A percentile compares a stretch with the other conserved stretches of the same genome.
Conservation (phyloP, 1,140 invertebrate genomes). For the Cotesia vestalis region DNA sequence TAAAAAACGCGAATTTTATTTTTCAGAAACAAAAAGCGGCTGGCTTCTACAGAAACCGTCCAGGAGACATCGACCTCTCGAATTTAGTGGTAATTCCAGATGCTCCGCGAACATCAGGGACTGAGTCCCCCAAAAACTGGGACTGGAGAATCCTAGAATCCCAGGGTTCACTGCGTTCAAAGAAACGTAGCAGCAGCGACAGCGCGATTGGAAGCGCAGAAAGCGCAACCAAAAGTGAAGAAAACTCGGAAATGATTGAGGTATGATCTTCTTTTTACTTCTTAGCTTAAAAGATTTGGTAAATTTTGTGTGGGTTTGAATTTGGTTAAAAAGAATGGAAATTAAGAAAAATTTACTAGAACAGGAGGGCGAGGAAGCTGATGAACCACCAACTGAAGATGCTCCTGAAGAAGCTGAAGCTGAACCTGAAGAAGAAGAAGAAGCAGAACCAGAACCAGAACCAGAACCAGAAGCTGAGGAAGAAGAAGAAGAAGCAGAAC, state of each 20-base stretch:
- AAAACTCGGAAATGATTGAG: constrained; percentile 33
- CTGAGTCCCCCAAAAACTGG: constrained; percentile 72
- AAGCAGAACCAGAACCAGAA: too few species aligned
- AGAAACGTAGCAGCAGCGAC: constrained; percentile 45
- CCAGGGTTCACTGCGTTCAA: constrained; percentile 51
- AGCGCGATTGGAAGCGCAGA: constrained; percentile 54
- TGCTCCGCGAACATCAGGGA: constrained; percentile 77
- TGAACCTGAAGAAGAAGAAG: constrained; percentile 41
- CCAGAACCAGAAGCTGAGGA: too few species aligned
- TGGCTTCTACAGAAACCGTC: constrained; percentile 79
- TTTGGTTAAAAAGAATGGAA: constrained; percentile 24
- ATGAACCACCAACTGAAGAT: constrained; percentile 25
- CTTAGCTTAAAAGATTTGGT: background rate
- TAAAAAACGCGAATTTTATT: background rate
- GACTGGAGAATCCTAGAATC: constrained; percentile 76
- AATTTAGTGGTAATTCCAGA: constrained; percentile 78
- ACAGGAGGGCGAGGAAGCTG: constrained; percentile 40
- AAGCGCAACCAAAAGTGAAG: constrained; percentile 39
- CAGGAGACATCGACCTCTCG: constrained; percentile 76
- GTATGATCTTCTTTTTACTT: constrained; percentile 27
- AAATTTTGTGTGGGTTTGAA: background rate
- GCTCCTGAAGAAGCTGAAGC: constrained; percentile 37
- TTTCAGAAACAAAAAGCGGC: constrained; percentile 82
- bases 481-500: constrained; percentile 43
- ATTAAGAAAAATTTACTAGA: constrained; percentile 42